Evolutionary conservation across 2,113 vertebrate species (phyloP), one percentile per base, ranked within the genome.

Genomic region (Daboia siamensis): DNA sequence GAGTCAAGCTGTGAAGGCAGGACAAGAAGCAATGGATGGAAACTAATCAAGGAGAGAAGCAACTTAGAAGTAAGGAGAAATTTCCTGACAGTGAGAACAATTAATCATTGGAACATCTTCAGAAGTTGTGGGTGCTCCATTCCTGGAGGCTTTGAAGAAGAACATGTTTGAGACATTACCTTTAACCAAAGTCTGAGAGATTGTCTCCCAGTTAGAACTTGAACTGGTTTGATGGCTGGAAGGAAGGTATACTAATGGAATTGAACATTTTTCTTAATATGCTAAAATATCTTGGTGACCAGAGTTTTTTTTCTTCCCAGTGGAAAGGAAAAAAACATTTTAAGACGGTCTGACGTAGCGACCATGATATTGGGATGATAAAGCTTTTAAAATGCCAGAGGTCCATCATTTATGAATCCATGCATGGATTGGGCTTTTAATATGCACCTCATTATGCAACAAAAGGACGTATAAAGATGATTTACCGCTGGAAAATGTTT

Each of bases 401-500:
- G 46, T 90, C 13, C n/a, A 44, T 92, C 74, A 44, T 92, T 92
- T 92, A 20, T 39, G 55, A 86, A 92, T 52, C 10, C 74, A 85
- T 12, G 29, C 74, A 85, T 26, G 85, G 69, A 92, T 51, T 64
- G 51, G 92, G 54, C 17, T 33, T 33, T 57, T 92, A 88, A 92
- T 89, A 20, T 5, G 69, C 44, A 26, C 87, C 59, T 74, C 89
- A 90, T 92, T 92, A 92, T 90, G 55, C 88, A 90, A 92, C 74
- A 59, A 61, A 90, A 92, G 44, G 21, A 85, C 3, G 29, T 5
- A 44, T 90, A 92, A 92, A 90, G 92, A 90, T 90, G 87, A 92
- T 92, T 92, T 89, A 90, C 74, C 55, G 61, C 20, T 74, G 39
- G 69, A 90, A 89, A 92, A 46, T 52, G 88, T 59, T 92, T 92